Evolutionary conservation across 2,113 vertebrate species (phyloP).

Genomic region (Salvator merianae): DNA sequence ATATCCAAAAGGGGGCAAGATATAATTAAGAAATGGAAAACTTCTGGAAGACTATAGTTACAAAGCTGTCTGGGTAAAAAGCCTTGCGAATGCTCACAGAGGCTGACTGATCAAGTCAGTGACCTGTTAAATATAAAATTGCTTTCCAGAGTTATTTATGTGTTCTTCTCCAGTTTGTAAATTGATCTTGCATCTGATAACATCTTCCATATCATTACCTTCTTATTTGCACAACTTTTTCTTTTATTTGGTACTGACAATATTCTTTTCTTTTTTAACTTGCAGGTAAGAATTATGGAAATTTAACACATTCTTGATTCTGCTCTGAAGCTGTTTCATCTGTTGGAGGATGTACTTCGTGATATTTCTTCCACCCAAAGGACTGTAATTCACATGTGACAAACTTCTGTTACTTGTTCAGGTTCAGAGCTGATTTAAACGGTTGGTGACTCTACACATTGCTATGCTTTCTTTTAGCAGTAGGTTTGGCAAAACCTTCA

Average conservation of each 20-base stretch:
- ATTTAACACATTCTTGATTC: not conserved
- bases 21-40: too few relatives aligned
- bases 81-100: too few relatives aligned
- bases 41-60: not conserved
- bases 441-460: not conserved
- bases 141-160: not conserved
- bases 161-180: not conserved
- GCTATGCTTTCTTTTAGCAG: not conserved
- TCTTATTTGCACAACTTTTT: accelerated
- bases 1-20: too few relatives aligned
- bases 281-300: not conserved
- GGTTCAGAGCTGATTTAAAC: not conserved
- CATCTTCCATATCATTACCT: too few relatives aligned
- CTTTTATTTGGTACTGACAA: accelerated
- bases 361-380: accelerated
- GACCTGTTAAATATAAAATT: not conserved
- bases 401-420: not conserved
- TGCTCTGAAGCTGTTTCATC: not conserved
- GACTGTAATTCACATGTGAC: not conserved
- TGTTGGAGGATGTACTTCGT: not conserved
- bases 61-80: not conserved
- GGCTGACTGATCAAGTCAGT: not conserved
- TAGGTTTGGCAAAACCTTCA: not conserved
- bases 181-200: not conserved
- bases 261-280: not conserved